These are phyloP conservation scores for Bombyx mandarina DNA, from an alignment of 1,140 invertebrate species.

Conservation along the genomic window DNA sequence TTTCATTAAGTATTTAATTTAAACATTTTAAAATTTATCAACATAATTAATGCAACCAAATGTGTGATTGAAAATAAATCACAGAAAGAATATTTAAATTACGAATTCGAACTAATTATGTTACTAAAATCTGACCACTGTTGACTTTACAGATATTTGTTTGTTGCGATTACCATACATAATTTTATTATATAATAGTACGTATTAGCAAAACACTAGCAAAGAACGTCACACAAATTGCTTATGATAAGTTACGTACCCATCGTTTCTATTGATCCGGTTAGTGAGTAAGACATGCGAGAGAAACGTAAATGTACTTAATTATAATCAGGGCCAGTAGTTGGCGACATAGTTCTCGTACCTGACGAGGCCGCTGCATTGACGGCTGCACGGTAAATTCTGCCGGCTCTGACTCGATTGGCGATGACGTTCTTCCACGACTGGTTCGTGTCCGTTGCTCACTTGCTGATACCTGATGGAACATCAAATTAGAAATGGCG, in stretches of 20 bases:
- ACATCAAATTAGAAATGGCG: slow-evolving; percentile 1
- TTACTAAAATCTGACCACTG: too few species aligned
- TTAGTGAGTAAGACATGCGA: slow-evolving; percentile 35
- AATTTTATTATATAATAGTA: too few species aligned
- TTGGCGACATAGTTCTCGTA: slow-evolving; percentile 31
- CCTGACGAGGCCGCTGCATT: slow-evolving; percentile 64
- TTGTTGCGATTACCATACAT: too few species aligned
- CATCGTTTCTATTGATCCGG: slow-evolving; percentile 25
- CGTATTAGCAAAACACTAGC: too few species aligned
- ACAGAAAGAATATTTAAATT: too few species aligned
- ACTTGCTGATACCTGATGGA: slow-evolving; percentile 26
- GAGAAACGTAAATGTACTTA: slow-evolving; percentile 17
- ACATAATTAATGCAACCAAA: too few species aligned
- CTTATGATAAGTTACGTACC: slow-evolving; percentile 29
- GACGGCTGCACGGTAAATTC: slow-evolving; percentile 48
- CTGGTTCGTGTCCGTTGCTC: slow-evolving; percentile 24
- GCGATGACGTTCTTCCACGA: slow-evolving; percentile 28
- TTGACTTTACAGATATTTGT: too few species aligned
- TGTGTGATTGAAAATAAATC: too few species aligned
- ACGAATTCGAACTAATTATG: too few species aligned
- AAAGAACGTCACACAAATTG: too few species aligned
- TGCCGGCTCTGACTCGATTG: slow-evolving; percentile 42
- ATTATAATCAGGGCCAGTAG: slow-evolving; percentile 53
- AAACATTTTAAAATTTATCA: too few species aligned
- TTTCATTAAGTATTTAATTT: too few species aligned